Percentiles rank a stretch among this genome's conserved stretches.
These are phyloP conservation scores for Rostratula benghalensis DNA, from an alignment of 2,113 vertebrate genomes.

Conservation along the genomic window DNA sequence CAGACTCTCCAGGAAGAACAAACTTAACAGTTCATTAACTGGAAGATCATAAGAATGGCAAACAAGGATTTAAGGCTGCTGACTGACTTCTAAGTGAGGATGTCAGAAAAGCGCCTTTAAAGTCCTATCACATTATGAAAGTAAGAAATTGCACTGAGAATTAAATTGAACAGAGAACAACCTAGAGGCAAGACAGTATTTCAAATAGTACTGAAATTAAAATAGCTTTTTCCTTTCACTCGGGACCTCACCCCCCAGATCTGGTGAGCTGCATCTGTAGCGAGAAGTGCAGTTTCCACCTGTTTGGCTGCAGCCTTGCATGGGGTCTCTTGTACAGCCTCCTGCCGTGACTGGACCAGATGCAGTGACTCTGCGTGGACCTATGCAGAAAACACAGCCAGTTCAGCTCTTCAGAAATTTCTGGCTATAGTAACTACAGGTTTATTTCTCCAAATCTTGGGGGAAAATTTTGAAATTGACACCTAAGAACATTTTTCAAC, in stretches of 20 bases:
- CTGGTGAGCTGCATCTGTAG: slow-evolving; percentile 80
- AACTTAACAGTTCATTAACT: background rate
- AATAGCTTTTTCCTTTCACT: background rate
- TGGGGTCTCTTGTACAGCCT: slow-evolving; percentile 77
- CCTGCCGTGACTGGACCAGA: slow-evolving; percentile 81
- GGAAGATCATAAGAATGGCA: background rate
- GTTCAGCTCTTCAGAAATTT: background rate
- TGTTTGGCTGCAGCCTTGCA: slow-evolving; percentile 86
- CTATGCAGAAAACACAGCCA: slow-evolving; percentile 60
- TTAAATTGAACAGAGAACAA: background rate
- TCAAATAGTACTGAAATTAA: background rate
- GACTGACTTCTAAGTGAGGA: background rate
- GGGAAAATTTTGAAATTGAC: background rate
- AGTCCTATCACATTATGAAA: background rate
- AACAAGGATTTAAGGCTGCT: background rate
- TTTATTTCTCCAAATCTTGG: background rate
- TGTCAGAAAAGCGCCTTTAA: background rate
- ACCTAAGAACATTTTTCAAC: background rate
- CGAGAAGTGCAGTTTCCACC: slow-evolving; percentile 76
- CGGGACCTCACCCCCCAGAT: slow-evolving; percentile 81
- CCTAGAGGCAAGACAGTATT: background rate
- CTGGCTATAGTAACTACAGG: background rate
- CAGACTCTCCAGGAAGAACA: background rate
- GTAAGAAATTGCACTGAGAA: background rate
- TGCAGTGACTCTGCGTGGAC: slow-evolving; percentile 84